Evolutionary conservation across 2,888 invertebrate species (phyloP), one percentile per base, ranked within the genome.

Genomic region (Andrena minutula): DNA sequence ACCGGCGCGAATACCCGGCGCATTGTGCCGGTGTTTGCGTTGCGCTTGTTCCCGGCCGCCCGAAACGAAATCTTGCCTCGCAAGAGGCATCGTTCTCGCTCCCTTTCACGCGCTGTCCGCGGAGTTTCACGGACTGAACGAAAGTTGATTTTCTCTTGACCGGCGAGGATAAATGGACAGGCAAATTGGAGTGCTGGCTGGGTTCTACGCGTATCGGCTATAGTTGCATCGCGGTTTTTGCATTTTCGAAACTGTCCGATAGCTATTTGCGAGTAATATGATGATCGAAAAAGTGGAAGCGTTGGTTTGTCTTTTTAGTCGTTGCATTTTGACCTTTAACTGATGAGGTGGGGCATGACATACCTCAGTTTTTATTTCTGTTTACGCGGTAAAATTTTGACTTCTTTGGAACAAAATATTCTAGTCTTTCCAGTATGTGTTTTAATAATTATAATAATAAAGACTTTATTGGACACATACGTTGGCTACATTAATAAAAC

Each of bases 201-300:
- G 56, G 32, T 32, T 68, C 53, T 23, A 32, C 68, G 53, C 68
- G 49, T 16, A 56, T 23, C 56, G 56, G 69, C n/a, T n/a, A 26
- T 58, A 26, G 41, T 68, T n/a, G 58, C 41, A 58, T 56, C 56
- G 56, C 41, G 26, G 69, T n/a, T 68, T 20, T 32, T 16, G 41
- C 35, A 58, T 69, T 56, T 41, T 41, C 26, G 3, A 58, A 69
- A 69, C 69, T 20, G 35, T 35, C 35, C 26, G 23, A 53, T 8
- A 68, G 56, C 56, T 26, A 51, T 56, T 32, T 35, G 53, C 16
- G 68, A 35, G 41, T 68, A 68, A 68, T 56, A 32, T 35, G 35
- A 41, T 26, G 56, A 20, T 32, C 53, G 32, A 68, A 28, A 41
- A 16, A 41, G 16, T 41, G 53, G 56, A 23, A 56, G n/a, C 23